These are phyloP conservation scores for Dermochelys coriacea DNA, from an alignment of 2,797 vertebrate genomes.

Conservation along the genomic window DNA sequence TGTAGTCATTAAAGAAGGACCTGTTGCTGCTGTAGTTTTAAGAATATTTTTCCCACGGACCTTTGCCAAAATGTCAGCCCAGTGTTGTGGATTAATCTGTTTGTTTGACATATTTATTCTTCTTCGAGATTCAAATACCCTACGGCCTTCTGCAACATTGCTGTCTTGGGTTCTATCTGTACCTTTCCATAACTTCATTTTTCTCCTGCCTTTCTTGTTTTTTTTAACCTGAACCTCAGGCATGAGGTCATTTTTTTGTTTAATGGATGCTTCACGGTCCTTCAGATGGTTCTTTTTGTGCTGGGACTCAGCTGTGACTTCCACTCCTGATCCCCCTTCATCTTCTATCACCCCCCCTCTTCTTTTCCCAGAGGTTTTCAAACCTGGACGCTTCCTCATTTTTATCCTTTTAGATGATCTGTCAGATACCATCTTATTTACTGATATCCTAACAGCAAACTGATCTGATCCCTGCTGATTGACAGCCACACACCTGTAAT, in stretches of 20 bases:
- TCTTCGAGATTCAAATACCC: conserved; percentile 82
- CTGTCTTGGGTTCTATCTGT: conserved; percentile 55
- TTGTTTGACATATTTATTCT: conserved; percentile 86
- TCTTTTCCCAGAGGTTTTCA: conserved; percentile 79
- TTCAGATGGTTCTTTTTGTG: conserved; percentile 35
- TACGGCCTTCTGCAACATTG: conserved; percentile 79
- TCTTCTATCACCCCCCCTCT: conserved; percentile 74
- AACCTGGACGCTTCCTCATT: conserved; percentile 71
- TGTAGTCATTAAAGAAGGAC: background rate
- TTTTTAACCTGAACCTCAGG: conserved; percentile 48
- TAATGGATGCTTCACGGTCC: conserved; percentile 43
- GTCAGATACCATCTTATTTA: conserved; percentile 80
- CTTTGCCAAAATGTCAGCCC: conserved; percentile 94
- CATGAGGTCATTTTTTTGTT: conserved; percentile 28
- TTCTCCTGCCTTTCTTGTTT: conserved; percentile 70
- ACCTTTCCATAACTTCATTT: conserved; percentile 76
- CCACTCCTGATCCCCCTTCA: conserved; percentile 85
- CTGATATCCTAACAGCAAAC: conserved; percentile 78
- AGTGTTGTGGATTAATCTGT: conserved; percentile 91
- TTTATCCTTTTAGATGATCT: conserved; percentile 72
- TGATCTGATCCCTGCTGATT: conserved; percentile 88
- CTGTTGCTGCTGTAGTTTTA: conserved; percentile 56
- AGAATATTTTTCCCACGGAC: conserved; percentile 85
- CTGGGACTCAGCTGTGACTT: conserved; percentile 8
- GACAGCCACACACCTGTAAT: conserved; percentile 90